Evolutionary conservation across 2,888 invertebrate species (phyloP), one percentile per base, ranked within the genome.

Genomic region (Anoplius nigerrimus): DNA sequence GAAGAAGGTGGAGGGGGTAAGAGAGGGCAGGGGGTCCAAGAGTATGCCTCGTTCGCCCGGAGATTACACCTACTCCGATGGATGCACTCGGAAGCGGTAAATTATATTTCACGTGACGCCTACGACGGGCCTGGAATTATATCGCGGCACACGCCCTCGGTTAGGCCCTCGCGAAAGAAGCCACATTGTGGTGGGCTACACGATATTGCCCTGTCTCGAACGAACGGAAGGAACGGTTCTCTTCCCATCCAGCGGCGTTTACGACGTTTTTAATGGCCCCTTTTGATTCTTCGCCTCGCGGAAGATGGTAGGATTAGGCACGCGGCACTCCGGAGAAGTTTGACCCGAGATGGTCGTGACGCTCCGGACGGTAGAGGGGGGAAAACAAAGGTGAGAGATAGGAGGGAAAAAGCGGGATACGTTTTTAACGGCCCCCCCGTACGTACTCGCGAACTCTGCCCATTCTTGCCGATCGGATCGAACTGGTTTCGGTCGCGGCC

Each of bases 111-210:
- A 15, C n/a, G 46, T 24, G 34, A 48, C 22, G 15, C 57, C 53
- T 34, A 52, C n/a, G 24, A 48, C 52, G 55, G 54, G 51, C 34
- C 34, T 34, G 57, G 56, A 55, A 53, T 57, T 56, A 57, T 66
- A 56, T 42, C 54, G 43, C 55, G 24, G 54, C 45, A 62, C 42
- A 54, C 62, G 46, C 52, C 45, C 43, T 18, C 48, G 5, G 48
- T 18, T 34, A 34, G 4, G 34, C 11, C 11, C 11, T n/a, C 8
- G 34, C 34, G 34, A 34, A 34, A 34, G 34, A 34, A 34, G 34
- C 34, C 34, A 34, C 34, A 34, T 34, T 34, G 34, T 34, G 34
- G 34, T 34, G 34, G 34, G 34, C 34, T 34, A 34, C 34, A 34
- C 34, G 11, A 34, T 34, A 34, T 34, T 34, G 34, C 34, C n/a